Conservation (phyloP, 2,888 invertebrate genomes). For the Eupithecia inturbata region DNA sequence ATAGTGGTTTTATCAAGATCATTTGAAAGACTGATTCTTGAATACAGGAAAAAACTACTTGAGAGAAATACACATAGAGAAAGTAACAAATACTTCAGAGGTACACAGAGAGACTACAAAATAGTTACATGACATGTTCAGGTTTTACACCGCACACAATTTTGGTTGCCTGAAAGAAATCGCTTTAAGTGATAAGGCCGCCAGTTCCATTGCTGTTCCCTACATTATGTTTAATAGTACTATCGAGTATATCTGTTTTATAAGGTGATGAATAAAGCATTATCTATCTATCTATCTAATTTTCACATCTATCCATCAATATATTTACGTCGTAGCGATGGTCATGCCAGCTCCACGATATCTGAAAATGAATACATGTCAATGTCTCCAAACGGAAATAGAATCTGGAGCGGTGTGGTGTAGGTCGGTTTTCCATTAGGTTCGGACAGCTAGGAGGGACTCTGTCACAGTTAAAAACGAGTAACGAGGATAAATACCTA, state of each 20-base stretch:
- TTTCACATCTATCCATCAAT: not conserved
- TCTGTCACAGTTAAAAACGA: constrained; percentile 2
- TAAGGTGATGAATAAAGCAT: too few species aligned
- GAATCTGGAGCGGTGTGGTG: constrained; percentile 52
- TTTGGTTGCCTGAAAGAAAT: too few species aligned
- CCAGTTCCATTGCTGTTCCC: too few species aligned
- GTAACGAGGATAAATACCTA: constrained; percentile 4
- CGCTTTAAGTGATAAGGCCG: too few species aligned
- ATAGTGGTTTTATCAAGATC: too few species aligned
- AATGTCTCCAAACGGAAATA: constrained; percentile 71
- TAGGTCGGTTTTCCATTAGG: constrained; percentile 31
- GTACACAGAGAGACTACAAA: not conserved
- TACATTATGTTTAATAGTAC: too few species aligned
- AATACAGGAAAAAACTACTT: too few species aligned
- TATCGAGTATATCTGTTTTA: too few species aligned
- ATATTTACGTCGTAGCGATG: constrained; percentile 11
- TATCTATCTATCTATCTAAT: too few species aligned
- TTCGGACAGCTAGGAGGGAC: constrained; percentile 19
- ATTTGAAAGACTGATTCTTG: too few species aligned
- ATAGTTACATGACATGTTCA: not conserved
- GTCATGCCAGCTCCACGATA: constrained; percentile 38
- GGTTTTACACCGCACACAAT: not conserved
- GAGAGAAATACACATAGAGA: too few species aligned
- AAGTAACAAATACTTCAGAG: too few species aligned
- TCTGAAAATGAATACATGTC: constrained; percentile 64